Conservation (phyloP, 2,113 vertebrate species). For the Oriolus oriolus region DNA sequence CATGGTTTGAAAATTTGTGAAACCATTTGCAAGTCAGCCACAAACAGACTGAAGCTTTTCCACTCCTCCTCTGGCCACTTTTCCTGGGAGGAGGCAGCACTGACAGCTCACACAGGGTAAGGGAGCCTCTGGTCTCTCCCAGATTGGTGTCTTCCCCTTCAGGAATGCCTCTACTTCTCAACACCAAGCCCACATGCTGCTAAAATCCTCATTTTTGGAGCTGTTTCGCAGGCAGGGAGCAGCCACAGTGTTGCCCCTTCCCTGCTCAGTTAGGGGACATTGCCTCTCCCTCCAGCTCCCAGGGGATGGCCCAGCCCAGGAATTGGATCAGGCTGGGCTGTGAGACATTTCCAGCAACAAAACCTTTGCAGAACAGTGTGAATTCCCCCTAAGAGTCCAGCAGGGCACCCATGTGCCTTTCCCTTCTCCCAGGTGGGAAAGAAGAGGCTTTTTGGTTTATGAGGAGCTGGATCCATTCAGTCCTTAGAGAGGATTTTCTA, state of each 20-base stretch:
- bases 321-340: background rate
- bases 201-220: background rate
- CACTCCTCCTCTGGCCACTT: background rate
- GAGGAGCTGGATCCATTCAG: background rate
- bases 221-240: background rate
- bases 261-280: background rate
- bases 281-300: background rate
- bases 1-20: background rate
- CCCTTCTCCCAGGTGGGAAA: background rate
- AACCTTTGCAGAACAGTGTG: background rate
- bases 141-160: background rate
- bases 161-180: background rate
- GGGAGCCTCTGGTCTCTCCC: background rate
- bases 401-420: background rate
- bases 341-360: background rate
- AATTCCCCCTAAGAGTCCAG: background rate
- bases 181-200: background rate
- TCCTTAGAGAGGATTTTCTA: background rate
- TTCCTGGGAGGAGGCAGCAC: background rate
- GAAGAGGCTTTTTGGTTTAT: background rate
- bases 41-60: background rate
- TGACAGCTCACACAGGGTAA: fast-evolving
- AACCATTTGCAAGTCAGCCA: background rate
- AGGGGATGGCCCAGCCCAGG: background rate
- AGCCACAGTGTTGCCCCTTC: background rate